Base-by-base conservation (phyloP, 2,797 vertebrate genomes). In the Pogoniulus pusillus region DNA sequence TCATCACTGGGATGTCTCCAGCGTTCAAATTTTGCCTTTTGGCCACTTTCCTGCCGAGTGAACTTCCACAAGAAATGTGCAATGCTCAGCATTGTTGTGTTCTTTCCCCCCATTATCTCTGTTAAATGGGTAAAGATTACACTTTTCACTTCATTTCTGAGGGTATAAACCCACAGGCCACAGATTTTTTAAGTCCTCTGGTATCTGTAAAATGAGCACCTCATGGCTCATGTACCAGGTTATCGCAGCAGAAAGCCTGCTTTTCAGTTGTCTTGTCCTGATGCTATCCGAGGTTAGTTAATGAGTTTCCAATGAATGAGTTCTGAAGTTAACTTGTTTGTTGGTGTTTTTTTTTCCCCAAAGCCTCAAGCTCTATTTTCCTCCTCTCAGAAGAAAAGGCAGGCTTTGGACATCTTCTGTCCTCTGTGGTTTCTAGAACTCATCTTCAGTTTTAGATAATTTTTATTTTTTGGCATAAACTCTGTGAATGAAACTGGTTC, bases 401-500 rank as follows among this genome's bases (percentile, higher is more conserved):
- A 65, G n/a, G 60, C 20, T 29, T 75, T 2, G 6, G 60, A 87
- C 51, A 73, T 92, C 65, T 91, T 84, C 86, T 86, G 77, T 17
- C 58, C 69, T 77, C 86, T 41, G 45, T 4, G 0, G 27, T 70
- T 94, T 74, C 37, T 89, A 92, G 64, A 93, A 93, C 70, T 80
- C 51, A 65, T 70, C 63, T 58, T 90, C 72, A 71, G 43, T 14
- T 96, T 93, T 72, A 82, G 84, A 91, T 74, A 58, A 82, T 51
- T 93, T 80, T 77, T 55, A 16, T 7, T 51, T 92, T 92, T 92
- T 96, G 89, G 87, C 83, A 83, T 72, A 47, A 65, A 18, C 60
- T 94, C 59, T 91, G 84, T 92, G 91, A 95, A 91, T 85, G 37
- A 93, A 95, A 82, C 66, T 88, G 55, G 58, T 93, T 87, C 85